Evolutionary conservation across 2,888 invertebrate species (phyloP).

Genomic region (Stomorhina lunata): DNA sequence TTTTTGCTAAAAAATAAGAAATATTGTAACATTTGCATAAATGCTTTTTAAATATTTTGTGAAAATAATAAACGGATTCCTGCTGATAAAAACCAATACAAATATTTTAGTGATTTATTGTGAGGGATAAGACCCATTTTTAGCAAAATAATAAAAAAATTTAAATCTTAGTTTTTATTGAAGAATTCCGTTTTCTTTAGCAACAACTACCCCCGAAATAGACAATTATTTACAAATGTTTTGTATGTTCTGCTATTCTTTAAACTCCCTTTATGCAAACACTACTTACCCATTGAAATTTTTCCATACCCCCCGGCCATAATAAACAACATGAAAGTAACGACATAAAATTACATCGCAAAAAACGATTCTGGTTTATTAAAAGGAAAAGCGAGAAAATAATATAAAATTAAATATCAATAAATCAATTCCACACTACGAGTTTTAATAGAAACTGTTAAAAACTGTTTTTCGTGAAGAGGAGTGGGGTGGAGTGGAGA

Average conservation of each 20-base stretch:
- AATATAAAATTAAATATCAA: slow-evolving; percentile 42
- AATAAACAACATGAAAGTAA: slow-evolving; percentile 27
- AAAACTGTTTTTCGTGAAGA: background rate
- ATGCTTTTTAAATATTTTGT: background rate
- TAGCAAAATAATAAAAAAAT: background rate
- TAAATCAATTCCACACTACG: slow-evolving; percentile 53
- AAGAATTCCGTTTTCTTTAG: background rate
- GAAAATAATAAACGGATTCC: background rate
- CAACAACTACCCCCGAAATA: background rate
- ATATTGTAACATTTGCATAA: background rate
- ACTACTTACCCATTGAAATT: slow-evolving; percentile 28
- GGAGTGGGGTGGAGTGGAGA: background rate
- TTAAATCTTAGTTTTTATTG: background rate
- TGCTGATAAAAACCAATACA: slow-evolving; percentile 16
- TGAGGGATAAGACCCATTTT: background rate
- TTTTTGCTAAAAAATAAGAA: background rate
- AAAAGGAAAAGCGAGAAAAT: background rate
- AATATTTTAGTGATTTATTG: background rate
- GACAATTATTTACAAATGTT: background rate
- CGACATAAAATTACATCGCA: slow-evolving; percentile 6
- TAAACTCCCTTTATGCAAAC: slow-evolving; percentile 13
- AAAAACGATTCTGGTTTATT: slow-evolving; percentile 36
- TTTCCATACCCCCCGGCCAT: slow-evolving; percentile 15
- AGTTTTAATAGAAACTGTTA: slow-evolving; percentile 5
- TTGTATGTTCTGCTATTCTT: background rate